Evolutionary conservation across 2,113 vertebrate genomes (phyloP).

Genomic region (Ammodytes marinus): DNA sequence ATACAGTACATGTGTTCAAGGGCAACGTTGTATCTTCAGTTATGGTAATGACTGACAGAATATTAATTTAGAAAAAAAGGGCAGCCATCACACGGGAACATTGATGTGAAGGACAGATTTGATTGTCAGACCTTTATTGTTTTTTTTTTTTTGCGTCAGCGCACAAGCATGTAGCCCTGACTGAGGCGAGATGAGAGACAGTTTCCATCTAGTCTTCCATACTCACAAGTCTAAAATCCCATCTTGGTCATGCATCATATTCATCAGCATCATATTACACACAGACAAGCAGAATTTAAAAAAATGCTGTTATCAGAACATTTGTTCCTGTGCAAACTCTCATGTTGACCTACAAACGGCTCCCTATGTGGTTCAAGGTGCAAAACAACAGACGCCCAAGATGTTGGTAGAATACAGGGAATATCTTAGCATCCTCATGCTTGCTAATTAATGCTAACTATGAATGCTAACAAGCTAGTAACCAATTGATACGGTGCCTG

Average conservation of each 20-base stretch:
- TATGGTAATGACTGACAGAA: slow-evolving; percentile 8
- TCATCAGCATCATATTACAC: background rate
- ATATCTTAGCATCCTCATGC: slow-evolving; percentile 39
- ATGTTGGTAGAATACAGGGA: background rate
- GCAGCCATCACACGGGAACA: background rate
- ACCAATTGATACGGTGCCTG: slow-evolving; percentile 8
- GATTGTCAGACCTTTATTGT: slow-evolving; percentile 31
- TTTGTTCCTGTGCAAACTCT: background rate
- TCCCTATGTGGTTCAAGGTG: no score
- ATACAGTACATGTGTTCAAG: background rate
- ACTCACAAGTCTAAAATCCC: background rate
- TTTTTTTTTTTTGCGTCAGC: background rate
- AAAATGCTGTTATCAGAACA: background rate
- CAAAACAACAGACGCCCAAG: background rate
- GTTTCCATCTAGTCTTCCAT: background rate
- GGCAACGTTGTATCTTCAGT: background rate
- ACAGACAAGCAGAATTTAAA: background rate
- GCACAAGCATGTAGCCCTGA: slow-evolving; percentile 8
- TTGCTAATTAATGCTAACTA: no score
- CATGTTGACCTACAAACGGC: background rate
- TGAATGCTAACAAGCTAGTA: slow-evolving; percentile 33
- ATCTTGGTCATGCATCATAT: background rate
- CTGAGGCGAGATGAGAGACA: slow-evolving; percentile 2
- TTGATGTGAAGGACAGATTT: slow-evolving; percentile 5
- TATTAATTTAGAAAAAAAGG: slow-evolving; percentile 6